A percentile compares a stretch with the other conserved stretches of the same genome.
These are phyloP conservation scores for Brachionus rotundiformis DNA, from an alignment of 1,140 invertebrate genomes.

Conservation along the genomic window DNA sequence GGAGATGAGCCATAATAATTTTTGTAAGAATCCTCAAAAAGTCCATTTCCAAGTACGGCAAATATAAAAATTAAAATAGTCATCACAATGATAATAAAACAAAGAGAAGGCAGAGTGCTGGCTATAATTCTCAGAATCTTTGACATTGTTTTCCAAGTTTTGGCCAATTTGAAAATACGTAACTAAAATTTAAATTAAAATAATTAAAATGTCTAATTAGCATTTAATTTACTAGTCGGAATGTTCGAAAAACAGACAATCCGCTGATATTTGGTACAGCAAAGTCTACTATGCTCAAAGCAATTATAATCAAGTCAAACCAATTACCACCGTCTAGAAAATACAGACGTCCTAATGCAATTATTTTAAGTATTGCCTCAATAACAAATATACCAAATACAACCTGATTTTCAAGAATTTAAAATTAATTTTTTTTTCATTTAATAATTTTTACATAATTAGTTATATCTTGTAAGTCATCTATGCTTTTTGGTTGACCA, in stretches of 20 bases:
- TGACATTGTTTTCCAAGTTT: conserved; percentile 97
- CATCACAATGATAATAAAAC: conserved; percentile 93
- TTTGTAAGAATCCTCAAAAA: conserved; percentile 87
- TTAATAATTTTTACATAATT: conserved; percentile 75
- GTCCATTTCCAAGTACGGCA: conserved; percentile 96
- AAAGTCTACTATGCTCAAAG: conserved; percentile 87
- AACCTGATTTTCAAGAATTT: conserved; percentile 70
- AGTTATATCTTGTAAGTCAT: conserved; percentile 79
- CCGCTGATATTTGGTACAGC: conserved; percentile 85
- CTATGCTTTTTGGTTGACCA: conserved; percentile 72
- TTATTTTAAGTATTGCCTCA: conserved; percentile 90
- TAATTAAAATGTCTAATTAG: not conserved
- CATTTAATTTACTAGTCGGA: conserved; percentile 82
- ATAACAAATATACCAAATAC: conserved; percentile 96
- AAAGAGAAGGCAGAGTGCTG: conserved; percentile 92
- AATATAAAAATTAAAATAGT: conserved; percentile 99
- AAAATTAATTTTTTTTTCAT: not conserved
- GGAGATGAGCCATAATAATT: conserved; percentile 54
- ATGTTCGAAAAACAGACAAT: conserved; percentile 91
- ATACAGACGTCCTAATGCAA: conserved; percentile 95
- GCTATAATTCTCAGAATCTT: conserved; percentile 97
- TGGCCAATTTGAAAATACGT: conserved; percentile 97
- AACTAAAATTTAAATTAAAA: conserved; percentile 69
- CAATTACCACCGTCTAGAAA: conserved; percentile 99
- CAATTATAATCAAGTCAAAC: conserved; percentile 97